Conservation (phyloP, 2,888 invertebrate genomes). For the Drosophila cognata region DNA sequence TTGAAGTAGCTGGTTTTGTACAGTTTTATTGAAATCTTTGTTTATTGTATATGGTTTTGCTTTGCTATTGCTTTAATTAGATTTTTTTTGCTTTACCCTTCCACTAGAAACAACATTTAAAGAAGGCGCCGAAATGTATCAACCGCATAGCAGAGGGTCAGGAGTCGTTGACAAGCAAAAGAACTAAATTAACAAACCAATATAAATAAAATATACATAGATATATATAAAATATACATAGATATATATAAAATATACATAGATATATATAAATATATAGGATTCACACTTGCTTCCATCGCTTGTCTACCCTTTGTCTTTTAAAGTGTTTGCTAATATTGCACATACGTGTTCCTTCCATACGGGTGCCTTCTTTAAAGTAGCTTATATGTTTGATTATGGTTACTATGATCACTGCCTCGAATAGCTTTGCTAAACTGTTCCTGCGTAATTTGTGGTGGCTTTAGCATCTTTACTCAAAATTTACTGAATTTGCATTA, state of each 20-base stretch:
- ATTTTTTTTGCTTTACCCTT: background rate
- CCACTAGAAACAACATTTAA: constrained; percentile 11
- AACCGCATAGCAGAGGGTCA: constrained; percentile 1
- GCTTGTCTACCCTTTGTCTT: background rate
- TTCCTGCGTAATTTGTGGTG: constrained; percentile 18
- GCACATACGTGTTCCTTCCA: background rate
- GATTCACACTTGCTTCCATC: background rate
- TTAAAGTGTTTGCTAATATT: constrained; percentile 8
- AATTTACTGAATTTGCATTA: constrained; percentile 45
- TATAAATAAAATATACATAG: background rate
- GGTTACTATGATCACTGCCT: constrained; percentile 7
- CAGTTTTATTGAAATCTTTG: constrained; percentile 47
- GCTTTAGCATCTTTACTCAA: constrained; percentile 27
- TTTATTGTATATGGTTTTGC: constrained; percentile 38
- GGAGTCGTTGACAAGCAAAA: background rate
- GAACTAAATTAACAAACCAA: background rate
- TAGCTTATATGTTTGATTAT: constrained; percentile 4
- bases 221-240: background rate
- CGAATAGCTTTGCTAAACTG: constrained; percentile 11
- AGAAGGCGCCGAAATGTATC: constrained; percentile 5
- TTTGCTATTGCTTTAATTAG: constrained; percentile 25
- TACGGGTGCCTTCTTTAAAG: constrained; percentile 1
- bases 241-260: too few relatives aligned
- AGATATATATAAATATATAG: background rate
- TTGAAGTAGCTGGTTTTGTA: constrained; percentile 52